These are phyloP conservation scores for Poecilia picta DNA, from an alignment of 2,797 vertebrate species.

Conservation along the genomic window DNA sequence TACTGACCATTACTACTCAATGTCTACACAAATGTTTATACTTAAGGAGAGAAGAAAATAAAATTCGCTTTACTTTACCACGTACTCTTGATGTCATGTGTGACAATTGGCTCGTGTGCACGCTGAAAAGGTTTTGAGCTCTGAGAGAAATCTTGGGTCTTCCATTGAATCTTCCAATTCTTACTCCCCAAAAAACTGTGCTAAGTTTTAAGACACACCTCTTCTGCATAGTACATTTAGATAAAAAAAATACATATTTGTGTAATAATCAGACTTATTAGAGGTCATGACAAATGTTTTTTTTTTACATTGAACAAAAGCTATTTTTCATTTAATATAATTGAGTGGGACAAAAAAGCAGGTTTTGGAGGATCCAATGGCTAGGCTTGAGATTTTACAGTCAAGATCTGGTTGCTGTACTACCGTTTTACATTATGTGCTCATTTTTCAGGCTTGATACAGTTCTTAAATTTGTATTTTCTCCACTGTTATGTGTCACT, in stretches of 20 bases:
- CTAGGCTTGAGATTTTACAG: conserved; percentile 56
- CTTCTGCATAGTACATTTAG: not conserved
- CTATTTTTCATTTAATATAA: not conserved
- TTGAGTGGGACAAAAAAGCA: not conserved
- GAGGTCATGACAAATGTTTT: not conserved
- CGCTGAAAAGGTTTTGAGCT: conserved; percentile 48
- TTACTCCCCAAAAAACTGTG: not conserved
- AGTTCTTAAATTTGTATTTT: conserved; percentile 75
- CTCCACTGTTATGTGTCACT: conserved; percentile 62
- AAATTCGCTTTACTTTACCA: conserved; percentile 21
- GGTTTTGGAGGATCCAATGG: conserved; percentile 38
- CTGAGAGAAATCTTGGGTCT: conserved; percentile 57
- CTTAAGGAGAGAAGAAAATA: conserved; percentile 4
- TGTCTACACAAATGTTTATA: not conserved
- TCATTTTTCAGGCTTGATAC: conserved; percentile 59
- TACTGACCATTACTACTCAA: not conserved
- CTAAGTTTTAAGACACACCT: not conserved
- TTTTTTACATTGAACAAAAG: not conserved
- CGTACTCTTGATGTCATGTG: conserved; percentile 15
- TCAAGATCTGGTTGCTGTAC: conserved; percentile 49
- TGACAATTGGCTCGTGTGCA: conserved; percentile 60
- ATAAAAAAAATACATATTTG: not conserved
- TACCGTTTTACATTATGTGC: conserved; percentile 61
- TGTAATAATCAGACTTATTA: not conserved
- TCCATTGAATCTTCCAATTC: conserved; percentile 53